A percentile compares a stretch with the other conserved stretches of the same genome.
Conservation (phyloP, 2,797 vertebrate genomes). For the Helicolenus hilgendorfi region DNA sequence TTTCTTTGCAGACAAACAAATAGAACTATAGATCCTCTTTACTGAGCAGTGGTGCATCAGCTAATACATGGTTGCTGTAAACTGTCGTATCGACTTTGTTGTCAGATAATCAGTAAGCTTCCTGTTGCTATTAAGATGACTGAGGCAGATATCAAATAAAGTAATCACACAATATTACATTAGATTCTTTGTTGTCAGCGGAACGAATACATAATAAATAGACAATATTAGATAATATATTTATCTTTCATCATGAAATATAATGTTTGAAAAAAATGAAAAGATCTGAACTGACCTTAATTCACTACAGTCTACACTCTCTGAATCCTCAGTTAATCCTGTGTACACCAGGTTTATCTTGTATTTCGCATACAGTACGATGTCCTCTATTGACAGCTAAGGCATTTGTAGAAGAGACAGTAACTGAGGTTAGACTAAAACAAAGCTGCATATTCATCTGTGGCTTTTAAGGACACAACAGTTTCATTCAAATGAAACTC, state of each 20-base stretch:
- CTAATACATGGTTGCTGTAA: not conserved
- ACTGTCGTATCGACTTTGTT: not conserved
- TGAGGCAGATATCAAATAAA: not conserved
- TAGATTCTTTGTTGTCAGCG: not conserved
- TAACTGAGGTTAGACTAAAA: not conserved
- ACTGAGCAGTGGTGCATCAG: not conserved
- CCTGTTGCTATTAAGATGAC: not conserved
- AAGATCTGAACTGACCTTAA: not conserved
- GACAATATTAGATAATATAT: not conserved
- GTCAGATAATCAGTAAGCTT: slow-evolving; percentile 2
- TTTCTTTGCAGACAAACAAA: slow-evolving; percentile 7
- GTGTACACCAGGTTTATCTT: not conserved
- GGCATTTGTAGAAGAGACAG: not conserved
- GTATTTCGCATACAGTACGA: not conserved
- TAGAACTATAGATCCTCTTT: not conserved
- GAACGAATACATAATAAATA: not conserved
- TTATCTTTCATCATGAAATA: not conserved
- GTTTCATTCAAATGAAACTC: not conserved
- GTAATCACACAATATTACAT: not conserved
- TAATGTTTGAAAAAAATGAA: not conserved
- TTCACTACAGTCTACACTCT: not conserved
- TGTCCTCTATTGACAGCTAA: not conserved
- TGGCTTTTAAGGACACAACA: not conserved
- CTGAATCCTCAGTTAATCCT: not conserved
- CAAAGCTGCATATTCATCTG: not conserved